Evolutionary conservation across 2,113 vertebrate species (phyloP), one percentile per base, ranked within the genome.

Genomic region (Thomomys bottae): DNA sequence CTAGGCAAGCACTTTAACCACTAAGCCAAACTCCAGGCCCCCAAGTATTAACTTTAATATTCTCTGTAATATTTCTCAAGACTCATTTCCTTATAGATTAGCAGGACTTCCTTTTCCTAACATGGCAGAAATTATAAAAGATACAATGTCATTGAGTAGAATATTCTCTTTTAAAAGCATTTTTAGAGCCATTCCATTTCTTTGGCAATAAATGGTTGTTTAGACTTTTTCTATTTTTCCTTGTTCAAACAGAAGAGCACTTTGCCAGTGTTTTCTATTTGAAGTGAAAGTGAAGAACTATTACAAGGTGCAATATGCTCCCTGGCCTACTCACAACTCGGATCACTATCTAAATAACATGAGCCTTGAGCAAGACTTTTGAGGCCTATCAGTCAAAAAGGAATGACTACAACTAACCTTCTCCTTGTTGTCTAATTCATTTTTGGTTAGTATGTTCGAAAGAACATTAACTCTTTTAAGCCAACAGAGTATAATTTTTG

Each of bases 401-500:
- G 30, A 83, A 11, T 59, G 77, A 79, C 84, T 87, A 42, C 64
- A 83, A 71, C 40, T 70, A 88, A 45, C n/a, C 30, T 79, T 87
- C 3, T 87, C 67, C 26, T 87, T 95, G 49, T 36, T 77, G 30
- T 28, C 42, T 34, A 59, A 82, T 76, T 94, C 34, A 57, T 66
- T 89, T 80, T 91, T 77, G 89, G 40, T 77, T 88, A 76, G 11
- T 73, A 38, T 82, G 86, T 91, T 64, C 63, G 40, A 88, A 93
- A 80, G 36, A 76, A 42, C 88, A n/a, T 90, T 89, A 89, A 91
- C 36, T 89, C 79, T 91, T 93, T 92, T 83, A 94, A 92, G 45
- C 54, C 54, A 92, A 87, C 7, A 20, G 38, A 92, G 5, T 28
- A 76, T 26, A 87, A 79, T 64, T 87, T 93, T 89, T 57, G 23